Evolutionary conservation across 2,888 invertebrate genomes (phyloP).

Genomic region (Alsophila aescularia): DNA sequence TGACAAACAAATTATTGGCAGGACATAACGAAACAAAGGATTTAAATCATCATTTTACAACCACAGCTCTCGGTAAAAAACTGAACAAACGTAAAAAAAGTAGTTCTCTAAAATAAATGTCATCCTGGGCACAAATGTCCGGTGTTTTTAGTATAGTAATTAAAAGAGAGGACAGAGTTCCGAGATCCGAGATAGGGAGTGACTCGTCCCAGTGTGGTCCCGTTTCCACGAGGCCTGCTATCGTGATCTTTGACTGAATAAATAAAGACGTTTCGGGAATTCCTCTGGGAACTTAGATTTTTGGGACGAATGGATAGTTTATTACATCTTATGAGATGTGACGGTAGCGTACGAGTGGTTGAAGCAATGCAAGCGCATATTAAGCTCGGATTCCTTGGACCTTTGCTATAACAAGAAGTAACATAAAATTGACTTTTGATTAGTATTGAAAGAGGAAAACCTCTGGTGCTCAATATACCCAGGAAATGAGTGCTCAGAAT

Average conservation of each 20-base stretch:
- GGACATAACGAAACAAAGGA: background rate
- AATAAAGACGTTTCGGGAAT: conserved; percentile 39
- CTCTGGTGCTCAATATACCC: too few relatives aligned
- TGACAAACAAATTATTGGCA: background rate
- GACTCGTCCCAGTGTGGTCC: conserved; percentile 76
- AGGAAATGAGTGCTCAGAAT: too few relatives aligned
- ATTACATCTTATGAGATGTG: conserved; percentile 1
- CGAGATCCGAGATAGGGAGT: conserved; percentile 73
- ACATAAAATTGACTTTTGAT: too few relatives aligned
- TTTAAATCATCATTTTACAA: conserved; percentile 10
- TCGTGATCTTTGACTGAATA: conserved; percentile 50
- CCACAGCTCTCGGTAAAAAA: conserved; percentile 3
- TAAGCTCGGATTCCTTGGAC: background rate
- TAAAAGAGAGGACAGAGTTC: conserved; percentile 53
- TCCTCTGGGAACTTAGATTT: conserved; percentile 24
- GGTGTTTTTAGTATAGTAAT: conserved; percentile 61
- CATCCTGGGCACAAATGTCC: conserved; percentile 47
- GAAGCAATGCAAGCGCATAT: background rate
- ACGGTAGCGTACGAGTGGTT: too few relatives aligned
- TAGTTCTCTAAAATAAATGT: conserved; percentile 51
- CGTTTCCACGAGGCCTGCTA: conserved; percentile 64
- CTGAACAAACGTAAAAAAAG: conserved; percentile 7
- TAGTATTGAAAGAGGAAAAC: too few relatives aligned
- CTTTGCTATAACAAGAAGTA: too few relatives aligned
- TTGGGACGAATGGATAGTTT: conserved; percentile 17